Conservation (phyloP, 2,113 vertebrate genomes). For the Ploceus nigricollis region DNA sequence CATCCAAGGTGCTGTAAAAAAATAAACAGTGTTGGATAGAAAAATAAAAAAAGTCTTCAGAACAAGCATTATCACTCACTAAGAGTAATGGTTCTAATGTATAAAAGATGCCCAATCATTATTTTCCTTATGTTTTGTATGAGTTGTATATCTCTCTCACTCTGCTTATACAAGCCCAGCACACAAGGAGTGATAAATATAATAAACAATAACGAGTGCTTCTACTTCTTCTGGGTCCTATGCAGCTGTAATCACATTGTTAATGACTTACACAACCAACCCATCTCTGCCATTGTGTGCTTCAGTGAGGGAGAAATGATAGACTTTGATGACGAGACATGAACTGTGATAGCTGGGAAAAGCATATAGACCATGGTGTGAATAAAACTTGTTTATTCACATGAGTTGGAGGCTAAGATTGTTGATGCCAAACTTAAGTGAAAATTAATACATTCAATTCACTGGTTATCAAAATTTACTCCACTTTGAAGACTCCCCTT, state of each 20-base stretch:
- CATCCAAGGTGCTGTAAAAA: not conserved
- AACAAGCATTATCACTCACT: not conserved
- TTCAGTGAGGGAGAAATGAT: not conserved
- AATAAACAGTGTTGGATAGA: not conserved
- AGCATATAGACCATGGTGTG: not conserved
- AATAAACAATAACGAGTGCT: not conserved
- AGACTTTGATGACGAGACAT: not conserved
- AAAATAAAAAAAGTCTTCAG: not conserved
- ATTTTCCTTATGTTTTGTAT: not conserved
- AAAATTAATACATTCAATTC: not conserved
- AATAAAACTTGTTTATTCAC: not conserved
- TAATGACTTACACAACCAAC: not conserved
- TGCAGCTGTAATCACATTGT: not conserved
- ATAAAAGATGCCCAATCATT: not conserved
- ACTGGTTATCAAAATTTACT: not conserved
- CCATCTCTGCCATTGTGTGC: not conserved
- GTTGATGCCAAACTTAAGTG: not conserved
- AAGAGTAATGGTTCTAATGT: not conserved
- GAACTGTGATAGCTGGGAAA: not conserved
- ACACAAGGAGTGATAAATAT: not conserved
- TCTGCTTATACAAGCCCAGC: not conserved
- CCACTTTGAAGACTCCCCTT: not conserved
- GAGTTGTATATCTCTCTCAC: not conserved
- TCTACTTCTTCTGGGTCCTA: not conserved
- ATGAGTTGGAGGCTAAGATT: not conserved